Base-by-base conservation (phyloP, 2,888 invertebrate species). In the Eupelmus urozonus region DNA sequence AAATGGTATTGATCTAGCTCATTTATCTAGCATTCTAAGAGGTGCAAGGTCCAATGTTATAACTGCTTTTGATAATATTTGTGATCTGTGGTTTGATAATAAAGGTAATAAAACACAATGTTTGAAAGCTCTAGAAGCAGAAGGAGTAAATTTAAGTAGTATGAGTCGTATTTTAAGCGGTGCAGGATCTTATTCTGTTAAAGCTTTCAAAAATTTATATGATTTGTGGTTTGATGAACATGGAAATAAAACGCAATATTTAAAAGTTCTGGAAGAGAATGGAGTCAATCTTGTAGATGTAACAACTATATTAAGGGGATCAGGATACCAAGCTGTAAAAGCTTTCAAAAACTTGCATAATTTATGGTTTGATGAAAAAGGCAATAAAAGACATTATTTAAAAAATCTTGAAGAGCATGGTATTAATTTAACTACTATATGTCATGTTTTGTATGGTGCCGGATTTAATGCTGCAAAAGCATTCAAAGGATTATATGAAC, bases 261-360 rank as follows among this genome's bases (percentile, higher is more conserved):
- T 79, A 82, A 83, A 79, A 81, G 73, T 80, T 82, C 81, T 34
- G 3, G 25, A 60, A 25, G 27, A 49, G 2, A 18, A 60, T 13
- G 60, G 60, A 13, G 49, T 71, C 4, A 29, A n/a, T 29, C 29
- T 71, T 1, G 16, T 1, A 1, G 45, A 7, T 29, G n/a, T 71
- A 29, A n/a, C 20, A 5, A 20, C 16, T 18, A 45, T 71, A 23
- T 49, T 59, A 11, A n/a, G 57, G 7, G 49, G 27, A 77, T 79
- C 75, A 49, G 80, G 78, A 65, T 65, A 51, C 49, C 69, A 80
- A 29, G 80, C 74, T 66, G 59, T 80, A 40, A 77, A 80, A 78
- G 75, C 80, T 79, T 84, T 82, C 70, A 78, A 81, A 73, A 80
- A 82, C 7, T 81, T 83, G 51, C 80, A 83, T 73, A 72, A 82